Base-by-base conservation (phyloP, 2,888 invertebrate species). In the Sycophila texana region DNA sequence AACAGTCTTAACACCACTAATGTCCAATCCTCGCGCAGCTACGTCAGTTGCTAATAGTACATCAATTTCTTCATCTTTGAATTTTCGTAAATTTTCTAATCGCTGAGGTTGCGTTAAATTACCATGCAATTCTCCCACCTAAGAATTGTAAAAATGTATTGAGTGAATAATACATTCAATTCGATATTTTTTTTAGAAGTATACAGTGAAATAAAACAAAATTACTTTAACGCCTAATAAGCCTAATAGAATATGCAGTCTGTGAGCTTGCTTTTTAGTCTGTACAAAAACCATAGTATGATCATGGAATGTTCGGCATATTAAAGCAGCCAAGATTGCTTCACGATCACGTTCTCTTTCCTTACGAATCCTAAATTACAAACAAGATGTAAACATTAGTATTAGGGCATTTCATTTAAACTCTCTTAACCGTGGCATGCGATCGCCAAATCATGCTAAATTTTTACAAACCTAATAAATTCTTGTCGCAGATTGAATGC, bases 401-500 rank as follows among this genome's bases (percentile, higher is more conserved):
- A n/a, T n/a, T n/a, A n/a, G n/a, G n/a, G n/a, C n/a, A n/a, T n/a
- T n/a, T n/a, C n/a, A n/a, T n/a, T n/a, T n/a, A n/a, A n/a, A n/a
- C n/a, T n/a, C n/a, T n/a, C n/a, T n/a, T n/a, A n/a, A n/a, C n/a
- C n/a, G n/a, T n/a, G n/a, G n/a, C n/a, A n/a, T n/a, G n/a, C n/a
- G n/a, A n/a, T n/a, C n/a, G n/a, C n/a, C n/a, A n/a, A n/a, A n/a
- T n/a, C 13, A n/a, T 47, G 26, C 14, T n/a, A 49, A 51, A 22
- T 39, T 39, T 20, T 55, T 47, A 79, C 63, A 18, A 74, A 94
- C 93, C 94, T 94, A 74, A 99, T 94, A 89, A 99, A 99, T 92
- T 99, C 99, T 91, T 99, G 99, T 1, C 98, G 92, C 72, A 99
- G 92, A 91, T 98, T 98, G 85, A 96, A 96, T 0, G 99, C 99